phyloP scores from a whole-genome alignment of 2,113 vertebrate genomes.

The Nothoprocta perdicaria region DNA sequence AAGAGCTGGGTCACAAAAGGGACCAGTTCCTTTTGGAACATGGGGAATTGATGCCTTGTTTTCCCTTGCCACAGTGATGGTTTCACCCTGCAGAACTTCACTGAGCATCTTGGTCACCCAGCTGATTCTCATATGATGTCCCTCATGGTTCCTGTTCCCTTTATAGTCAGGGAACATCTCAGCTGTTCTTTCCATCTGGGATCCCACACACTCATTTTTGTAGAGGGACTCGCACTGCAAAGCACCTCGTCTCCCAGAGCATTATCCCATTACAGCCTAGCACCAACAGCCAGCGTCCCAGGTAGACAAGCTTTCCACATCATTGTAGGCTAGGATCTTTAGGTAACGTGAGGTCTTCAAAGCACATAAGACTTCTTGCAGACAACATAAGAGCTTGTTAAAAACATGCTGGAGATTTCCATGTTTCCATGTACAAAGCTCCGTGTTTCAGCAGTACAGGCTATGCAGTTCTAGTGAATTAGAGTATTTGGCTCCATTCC shows the following conservation, averaged over 20 bases:
- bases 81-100: not conserved
- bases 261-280: not conserved
- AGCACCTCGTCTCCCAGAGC: not conserved
- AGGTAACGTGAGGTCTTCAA: not conserved
- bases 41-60: not conserved
- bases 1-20: not conserved
- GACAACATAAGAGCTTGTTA: rapidly evolving
- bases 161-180: not conserved
- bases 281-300: not conserved
- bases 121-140: not conserved
- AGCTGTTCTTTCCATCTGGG: rapidly evolving
- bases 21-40: not conserved
- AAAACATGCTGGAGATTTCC: not conserved
- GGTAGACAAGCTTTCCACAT: rapidly evolving
- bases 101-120: not conserved
- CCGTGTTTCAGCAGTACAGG: not conserved
- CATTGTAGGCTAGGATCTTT: not conserved
- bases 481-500: not conserved
- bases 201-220: not conserved
- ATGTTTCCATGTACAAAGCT: too few relatives aligned
- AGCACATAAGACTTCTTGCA: not conserved
- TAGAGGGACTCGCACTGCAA: not conserved
- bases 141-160: rapidly evolving
- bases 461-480: not conserved
- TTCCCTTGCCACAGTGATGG: not conserved